phyloP scores from a whole-genome alignment of 2,113 vertebrate species.

The Prochilodus magdalenae region DNA sequence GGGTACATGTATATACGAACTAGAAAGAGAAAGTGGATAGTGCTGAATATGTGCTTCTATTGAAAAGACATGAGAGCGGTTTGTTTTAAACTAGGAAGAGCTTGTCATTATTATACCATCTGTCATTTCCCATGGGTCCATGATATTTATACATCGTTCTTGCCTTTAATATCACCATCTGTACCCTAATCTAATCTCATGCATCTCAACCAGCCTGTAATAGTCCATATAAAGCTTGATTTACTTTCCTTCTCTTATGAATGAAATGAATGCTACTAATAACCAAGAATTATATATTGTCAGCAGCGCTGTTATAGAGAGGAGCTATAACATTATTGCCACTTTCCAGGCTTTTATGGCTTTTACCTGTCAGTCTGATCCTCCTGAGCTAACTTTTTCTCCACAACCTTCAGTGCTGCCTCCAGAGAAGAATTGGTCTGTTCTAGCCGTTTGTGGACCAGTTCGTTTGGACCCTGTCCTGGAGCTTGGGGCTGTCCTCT shows the following conservation, averaged over 20 bases:
- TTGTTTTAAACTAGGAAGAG: neutral
- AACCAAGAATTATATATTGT: neutral
- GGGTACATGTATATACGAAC: neutral
- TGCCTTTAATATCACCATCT: conserved; percentile 11
- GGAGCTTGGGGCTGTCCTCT: conserved; percentile 56
- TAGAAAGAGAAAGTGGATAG: neutral
- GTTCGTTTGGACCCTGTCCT: conserved; percentile 34
- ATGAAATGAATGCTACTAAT: neutral
- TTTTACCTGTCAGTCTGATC: conserved; percentile 75
- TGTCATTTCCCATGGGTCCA: neutral
- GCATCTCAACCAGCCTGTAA: neutral
- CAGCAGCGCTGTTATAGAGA: neutral
- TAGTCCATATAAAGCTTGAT: neutral
- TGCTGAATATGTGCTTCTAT: neutral
- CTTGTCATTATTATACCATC: neutral
- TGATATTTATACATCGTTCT: neutral
- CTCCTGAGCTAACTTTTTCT: conserved; percentile 81
- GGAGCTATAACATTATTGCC: neutral
- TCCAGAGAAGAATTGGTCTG: conserved; percentile 87
- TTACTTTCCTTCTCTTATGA: neutral
- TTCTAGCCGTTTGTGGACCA: conserved; percentile 84
- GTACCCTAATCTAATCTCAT: neutral
- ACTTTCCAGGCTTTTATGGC: neutral
- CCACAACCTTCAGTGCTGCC: conserved; percentile 80
- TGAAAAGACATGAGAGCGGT: neutral